Evolutionary conservation across 2,797 vertebrate genomes (phyloP).

Genomic region (Falco naumanni): DNA sequence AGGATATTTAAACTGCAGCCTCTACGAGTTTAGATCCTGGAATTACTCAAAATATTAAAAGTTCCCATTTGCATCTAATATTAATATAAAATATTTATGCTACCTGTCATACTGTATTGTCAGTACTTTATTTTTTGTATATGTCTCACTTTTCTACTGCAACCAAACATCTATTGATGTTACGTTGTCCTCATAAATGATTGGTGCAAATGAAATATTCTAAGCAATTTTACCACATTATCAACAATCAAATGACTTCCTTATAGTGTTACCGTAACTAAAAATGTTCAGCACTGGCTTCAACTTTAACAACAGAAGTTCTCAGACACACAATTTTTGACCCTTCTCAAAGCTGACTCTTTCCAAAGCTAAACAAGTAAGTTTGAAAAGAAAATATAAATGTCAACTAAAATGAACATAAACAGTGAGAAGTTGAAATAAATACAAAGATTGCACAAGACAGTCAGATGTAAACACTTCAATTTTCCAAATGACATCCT

Average conservation of each 20-base stretch:
- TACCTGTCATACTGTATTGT: constrained; percentile 51
- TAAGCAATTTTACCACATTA: constrained; percentile 38
- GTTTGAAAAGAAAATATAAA: constrained; percentile 80
- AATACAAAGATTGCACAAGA: constrained; percentile 94
- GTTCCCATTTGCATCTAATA: constrained; percentile 60
- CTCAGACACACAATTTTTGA: constrained; percentile 67
- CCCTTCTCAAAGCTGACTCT: constrained; percentile 69
- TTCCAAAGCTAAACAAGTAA: constrained; percentile 73
- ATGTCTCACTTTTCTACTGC: constrained; percentile 10
- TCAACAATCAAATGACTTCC: constrained; percentile 65
- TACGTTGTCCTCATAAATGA: constrained; percentile 7
- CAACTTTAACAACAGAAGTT: constrained; percentile 60
- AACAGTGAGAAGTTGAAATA: constrained; percentile 91
- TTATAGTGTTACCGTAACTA: constrained; percentile 37
- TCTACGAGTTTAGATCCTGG: constrained; percentile 67
- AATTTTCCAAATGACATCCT: constrained; percentile 73
- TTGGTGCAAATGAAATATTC: constrained; percentile 46
- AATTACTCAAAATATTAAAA: constrained; percentile 58
- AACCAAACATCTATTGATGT: constrained; percentile 41
- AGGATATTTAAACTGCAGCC: constrained; percentile 72
- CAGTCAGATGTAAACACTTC: constrained; percentile 86
- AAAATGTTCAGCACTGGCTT: constrained; percentile 61
- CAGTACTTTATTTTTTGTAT: background rate
- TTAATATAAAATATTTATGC: constrained; percentile 50
- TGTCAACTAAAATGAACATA: constrained; percentile 78